Evolutionary conservation across 37 sponge, comb jelly and placozoan species (phyloP).

Genomic region (Chondrosia reniformis): DNA sequence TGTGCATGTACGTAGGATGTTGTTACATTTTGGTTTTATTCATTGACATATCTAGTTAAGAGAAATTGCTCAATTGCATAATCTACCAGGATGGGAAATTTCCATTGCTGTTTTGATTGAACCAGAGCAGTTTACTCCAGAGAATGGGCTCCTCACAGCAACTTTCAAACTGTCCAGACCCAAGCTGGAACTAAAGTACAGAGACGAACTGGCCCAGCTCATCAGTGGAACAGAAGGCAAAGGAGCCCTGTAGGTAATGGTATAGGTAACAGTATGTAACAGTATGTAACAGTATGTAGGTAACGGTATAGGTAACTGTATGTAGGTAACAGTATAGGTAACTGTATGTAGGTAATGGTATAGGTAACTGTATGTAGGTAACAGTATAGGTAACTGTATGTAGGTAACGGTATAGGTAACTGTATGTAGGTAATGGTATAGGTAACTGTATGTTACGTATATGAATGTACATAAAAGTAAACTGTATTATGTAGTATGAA

Average conservation of each 20-base stretch:
- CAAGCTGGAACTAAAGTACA: constrained; percentile 41
- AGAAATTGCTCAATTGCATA: constrained; percentile 1
- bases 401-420: too few species aligned
- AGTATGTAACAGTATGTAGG: background rate
- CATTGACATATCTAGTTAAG: too few species aligned
- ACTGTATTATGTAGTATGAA: too few species aligned
- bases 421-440: too few species aligned
- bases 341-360: background rate
- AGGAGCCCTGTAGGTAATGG: background rate
- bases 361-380: background rate
- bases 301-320: background rate
- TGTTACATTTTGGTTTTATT: too few species aligned
- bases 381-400: background rate
- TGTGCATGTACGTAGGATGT: too few species aligned
- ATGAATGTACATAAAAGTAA: too few species aligned
- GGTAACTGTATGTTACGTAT: too few species aligned
- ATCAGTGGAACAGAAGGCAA: background rate
- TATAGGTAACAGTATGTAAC: background rate
- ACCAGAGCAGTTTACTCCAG: constrained; percentile 31
- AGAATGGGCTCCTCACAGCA: constrained; percentile 48
- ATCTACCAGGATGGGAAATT: constrained; percentile 54
- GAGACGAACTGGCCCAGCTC: constrained; percentile 18
- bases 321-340: background rate
- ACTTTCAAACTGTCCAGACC: constrained; percentile 44
- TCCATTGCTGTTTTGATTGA: constrained; percentile 38